Base-by-base conservation (phyloP, 2,888 invertebrate species). In the Agonopterix subpropinquella region DNA sequence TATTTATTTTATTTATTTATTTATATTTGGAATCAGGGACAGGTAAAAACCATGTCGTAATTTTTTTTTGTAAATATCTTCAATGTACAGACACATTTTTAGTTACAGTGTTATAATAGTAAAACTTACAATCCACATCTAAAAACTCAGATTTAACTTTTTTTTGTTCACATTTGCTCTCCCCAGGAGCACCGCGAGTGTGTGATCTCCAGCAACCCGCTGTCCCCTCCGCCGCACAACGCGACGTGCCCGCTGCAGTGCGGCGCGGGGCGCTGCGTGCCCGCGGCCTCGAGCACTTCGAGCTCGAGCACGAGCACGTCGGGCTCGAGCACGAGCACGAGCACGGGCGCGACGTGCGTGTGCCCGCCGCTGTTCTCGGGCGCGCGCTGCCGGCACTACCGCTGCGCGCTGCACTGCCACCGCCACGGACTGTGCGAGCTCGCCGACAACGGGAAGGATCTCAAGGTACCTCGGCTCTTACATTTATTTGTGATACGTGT, bases 371-470 rank as follows among this genome's bases (percentile, higher is more conserved):
- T 91, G 55, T 94, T 90, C 69, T 89, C 89, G 43, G 94, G 94
- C 11, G 78, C 88, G 39, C 75, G 88, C 45, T 95, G 95, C 79
- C 91, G 93, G 70, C 89, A 90, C 63, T 92, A 91, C 73, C 89
- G 91, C 49, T 94, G 94, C 68, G 91, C 92, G 2, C 90, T 90
- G 52, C 89, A 91, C 69, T 94, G 94, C 65, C 82, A 92, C 67
- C 90, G 91, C 44, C 62, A 61, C 50, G 74, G 66, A 10, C 57
- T 55, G 50, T 74, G 75, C 64, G 52, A 43, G 46, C 52, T 65
- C 43, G 60, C 45, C 45, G 46, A 50, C 35, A 57, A 53, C 45
- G 53, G 48, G 56, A 54, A n/a, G 53, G 56, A 73, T 53, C 61
- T 74, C 89, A 93, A 39, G 43, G 86, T 58, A 28, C 28, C 13